These are phyloP conservation scores for Pempheris klunzingeri DNA, from an alignment of 2,797 vertebrate genomes.

Conservation along the genomic window DNA sequence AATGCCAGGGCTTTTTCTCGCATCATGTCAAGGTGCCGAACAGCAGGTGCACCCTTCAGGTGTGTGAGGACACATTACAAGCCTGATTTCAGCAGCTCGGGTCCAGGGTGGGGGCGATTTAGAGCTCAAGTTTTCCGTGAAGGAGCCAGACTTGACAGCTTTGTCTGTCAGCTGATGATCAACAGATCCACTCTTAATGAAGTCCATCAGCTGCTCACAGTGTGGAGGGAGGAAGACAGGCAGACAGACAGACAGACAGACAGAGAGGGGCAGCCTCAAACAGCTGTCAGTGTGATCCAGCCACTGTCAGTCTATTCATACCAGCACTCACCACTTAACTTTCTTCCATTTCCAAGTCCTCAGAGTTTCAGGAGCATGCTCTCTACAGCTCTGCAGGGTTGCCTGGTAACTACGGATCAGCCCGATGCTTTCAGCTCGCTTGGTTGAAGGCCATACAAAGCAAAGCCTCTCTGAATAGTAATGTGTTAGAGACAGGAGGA, in stretches of 20 bases:
- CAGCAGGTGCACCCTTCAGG: constrained; percentile 36
- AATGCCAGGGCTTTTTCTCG: neutral
- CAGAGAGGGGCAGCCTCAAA: neutral
- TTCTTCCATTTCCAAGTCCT: constrained; percentile 32
- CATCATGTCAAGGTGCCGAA: neutral
- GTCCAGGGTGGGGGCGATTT: neutral
- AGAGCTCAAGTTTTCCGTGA: neutral
- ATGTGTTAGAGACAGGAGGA: neutral
- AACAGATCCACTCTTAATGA: constrained; percentile 29
- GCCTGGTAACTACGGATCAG: constrained; percentile 67
- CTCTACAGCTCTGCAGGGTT: constrained; percentile 55
- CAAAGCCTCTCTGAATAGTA: constrained; percentile 26
- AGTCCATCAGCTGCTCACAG: constrained; percentile 27
- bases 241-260: neutral
- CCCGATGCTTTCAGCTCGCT: constrained; percentile 47
- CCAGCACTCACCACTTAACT: constrained; percentile 43
- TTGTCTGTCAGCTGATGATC: constrained; percentile 9
- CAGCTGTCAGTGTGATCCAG: constrained; percentile 48
- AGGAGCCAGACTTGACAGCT: constrained; percentile 8
- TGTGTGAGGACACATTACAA: too few relatives aligned
- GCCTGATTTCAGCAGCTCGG: too few relatives aligned
- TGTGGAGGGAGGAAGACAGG: neutral
- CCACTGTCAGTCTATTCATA: constrained; percentile 32
- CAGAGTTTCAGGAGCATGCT: constrained; percentile 51
- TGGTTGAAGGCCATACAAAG: constrained; percentile 37